Evolutionary conservation across 2,113 vertebrate genomes (phyloP).

Genomic region (Anhinga anhinga): DNA sequence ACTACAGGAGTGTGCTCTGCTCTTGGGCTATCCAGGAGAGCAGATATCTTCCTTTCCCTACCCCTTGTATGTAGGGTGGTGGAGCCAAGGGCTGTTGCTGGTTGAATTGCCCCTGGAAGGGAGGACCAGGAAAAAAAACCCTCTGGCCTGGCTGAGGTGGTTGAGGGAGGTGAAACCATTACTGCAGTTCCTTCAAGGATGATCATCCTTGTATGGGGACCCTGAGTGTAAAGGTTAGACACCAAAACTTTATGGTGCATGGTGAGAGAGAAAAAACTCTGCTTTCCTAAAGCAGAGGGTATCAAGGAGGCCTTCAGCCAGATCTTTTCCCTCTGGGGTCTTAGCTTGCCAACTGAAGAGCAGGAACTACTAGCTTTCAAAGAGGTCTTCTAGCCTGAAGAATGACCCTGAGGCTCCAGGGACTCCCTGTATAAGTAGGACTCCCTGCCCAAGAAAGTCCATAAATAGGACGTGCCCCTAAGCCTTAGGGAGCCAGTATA

Average conservation of each 20-base stretch:
- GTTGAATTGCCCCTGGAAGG: background rate
- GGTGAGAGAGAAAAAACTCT: background rate
- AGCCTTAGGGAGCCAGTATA: background rate
- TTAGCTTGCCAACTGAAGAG: background rate
- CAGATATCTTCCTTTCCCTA: background rate
- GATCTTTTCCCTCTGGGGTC: background rate
- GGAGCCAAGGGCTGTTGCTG: background rate
- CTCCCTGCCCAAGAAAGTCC: background rate
- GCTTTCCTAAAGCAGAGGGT: background rate
- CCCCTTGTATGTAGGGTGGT: background rate
- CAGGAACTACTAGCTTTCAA: background rate
- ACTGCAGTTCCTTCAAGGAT: background rate
- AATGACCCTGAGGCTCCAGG: background rate
- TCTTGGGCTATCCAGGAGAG: background rate
- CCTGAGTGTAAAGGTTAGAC: background rate
- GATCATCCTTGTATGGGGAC: background rate
- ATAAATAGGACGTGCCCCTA: fast-evolving
- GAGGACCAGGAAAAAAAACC: background rate
- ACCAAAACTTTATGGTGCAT: background rate
- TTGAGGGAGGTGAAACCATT: background rate
- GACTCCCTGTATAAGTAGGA: background rate
- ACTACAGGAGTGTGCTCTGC: background rate
- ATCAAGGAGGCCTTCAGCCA: background rate
- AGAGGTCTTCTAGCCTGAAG: background rate
- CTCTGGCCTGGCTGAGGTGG: background rate